Base-by-base conservation (phyloP, 2,888 invertebrate genomes). In the Galeopsomyia nigrocyanea region DNA sequence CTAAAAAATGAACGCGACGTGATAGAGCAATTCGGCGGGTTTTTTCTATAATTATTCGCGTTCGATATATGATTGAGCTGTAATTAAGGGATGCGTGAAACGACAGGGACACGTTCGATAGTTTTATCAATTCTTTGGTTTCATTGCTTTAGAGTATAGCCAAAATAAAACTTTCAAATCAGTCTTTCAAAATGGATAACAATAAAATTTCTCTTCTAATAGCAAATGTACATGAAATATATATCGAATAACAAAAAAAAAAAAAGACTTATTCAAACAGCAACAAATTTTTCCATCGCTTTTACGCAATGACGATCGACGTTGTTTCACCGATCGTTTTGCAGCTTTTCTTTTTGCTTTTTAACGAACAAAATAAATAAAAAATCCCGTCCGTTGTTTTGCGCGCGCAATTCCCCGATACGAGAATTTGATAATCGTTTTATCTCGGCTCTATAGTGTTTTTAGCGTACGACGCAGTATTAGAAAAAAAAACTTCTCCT, bases 71-170 rank as follows among this genome's bases (percentile, higher is more conserved):
- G 22, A 57, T 39, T 64, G 21, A 26, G 51, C 53, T 60, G 31
- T 39, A 63, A 65, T 53, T 39, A 55, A 39, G 51, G 51, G 58
- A 64, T 53, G 64, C 58, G 51, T 53, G 47, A 53, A 50, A 51
- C 21, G 49, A 71, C 55, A 60, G 61, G 68, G 68, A 69, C 69
- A 65, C 67, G 69, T 69, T 73, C 68, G 73, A 73, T 73, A 73
- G 67, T 26, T 22, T 10, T 55, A 57, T 68, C 26, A 5, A 26
- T 72, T 62, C 46, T 14, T 46, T 31, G 31, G 22, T 47, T 19
- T 46, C 21, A 19, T 5, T 60, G 46, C n/a, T 53, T 53, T 19
- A 53, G 19, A n/a, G 50, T 50, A 53, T 53, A 53, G 17, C 53
- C 53, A 53, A n/a, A 17, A 53, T 21, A 53, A 53, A n/a, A 19